These are phyloP conservation scores for Harpalus rubripes DNA, from an alignment of 2,888 invertebrate genomes.

Conservation along the genomic window DNA sequence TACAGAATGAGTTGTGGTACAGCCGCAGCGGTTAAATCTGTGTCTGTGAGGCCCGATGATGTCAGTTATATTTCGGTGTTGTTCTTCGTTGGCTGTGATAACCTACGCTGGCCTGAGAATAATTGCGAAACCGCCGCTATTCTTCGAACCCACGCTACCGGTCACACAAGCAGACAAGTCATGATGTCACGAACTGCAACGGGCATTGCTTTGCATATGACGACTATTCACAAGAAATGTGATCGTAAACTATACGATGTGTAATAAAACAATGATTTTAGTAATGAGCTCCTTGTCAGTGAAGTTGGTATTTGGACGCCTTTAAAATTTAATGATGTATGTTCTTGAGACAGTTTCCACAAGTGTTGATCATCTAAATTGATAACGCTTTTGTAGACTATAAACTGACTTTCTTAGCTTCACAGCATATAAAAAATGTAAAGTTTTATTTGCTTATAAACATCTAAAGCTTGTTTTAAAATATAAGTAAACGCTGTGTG, in stretches of 20 bases:
- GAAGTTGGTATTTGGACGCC: no score
- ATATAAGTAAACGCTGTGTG: no score
- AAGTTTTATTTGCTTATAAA: no score
- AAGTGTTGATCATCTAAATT: no score
- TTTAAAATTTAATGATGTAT: no score
- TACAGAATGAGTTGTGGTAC: not conserved
- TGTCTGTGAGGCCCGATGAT: constrained; percentile 26
- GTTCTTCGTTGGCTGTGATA: constrained; percentile 50
- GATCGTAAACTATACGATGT: not conserved
- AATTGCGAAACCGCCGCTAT: constrained; percentile 54
- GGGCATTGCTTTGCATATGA: constrained; percentile 23
- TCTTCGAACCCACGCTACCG: constrained; percentile 39
- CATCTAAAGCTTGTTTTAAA: no score
- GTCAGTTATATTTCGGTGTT: constrained; percentile 61
- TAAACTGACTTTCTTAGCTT: no score
- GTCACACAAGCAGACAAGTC: constrained; percentile 1
- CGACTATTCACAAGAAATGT: not conserved
- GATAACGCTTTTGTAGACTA: no score
- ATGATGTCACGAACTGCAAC: constrained; percentile 28
- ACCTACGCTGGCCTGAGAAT: constrained; percentile 42
- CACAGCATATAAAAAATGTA: no score
- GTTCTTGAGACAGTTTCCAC: no score
- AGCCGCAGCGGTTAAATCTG: not conserved
- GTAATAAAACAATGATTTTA: not conserved
- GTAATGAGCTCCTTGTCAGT: no score